Conservation (phyloP, 2,888 invertebrate species). For the Herminia tarsipennalis region DNA sequence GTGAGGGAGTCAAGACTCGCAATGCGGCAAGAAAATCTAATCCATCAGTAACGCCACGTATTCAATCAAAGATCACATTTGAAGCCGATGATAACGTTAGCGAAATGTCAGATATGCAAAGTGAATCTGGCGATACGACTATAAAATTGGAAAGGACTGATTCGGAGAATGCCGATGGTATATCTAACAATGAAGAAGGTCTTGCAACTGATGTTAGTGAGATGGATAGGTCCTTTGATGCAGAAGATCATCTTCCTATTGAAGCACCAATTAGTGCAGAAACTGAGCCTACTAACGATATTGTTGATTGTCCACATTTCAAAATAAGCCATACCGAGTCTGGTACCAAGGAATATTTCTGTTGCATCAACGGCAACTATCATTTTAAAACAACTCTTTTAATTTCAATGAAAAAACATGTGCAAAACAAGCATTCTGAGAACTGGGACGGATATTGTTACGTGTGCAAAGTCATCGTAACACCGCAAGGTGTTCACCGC, state of each 20-base stretch:
- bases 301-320: conserved; percentile 66
- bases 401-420: conserved; percentile 78
- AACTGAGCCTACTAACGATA: conserved; percentile 37
- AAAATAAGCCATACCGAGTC: conserved; percentile 58
- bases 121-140: conserved; percentile 21
- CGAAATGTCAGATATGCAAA: conserved; percentile 26
- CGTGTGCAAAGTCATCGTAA: conserved; percentile 78
- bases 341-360: conserved; percentile 71
- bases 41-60: conserved; percentile 16
- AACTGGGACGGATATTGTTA: conserved; percentile 85
- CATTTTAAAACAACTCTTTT: conserved; percentile 73
- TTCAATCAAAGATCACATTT: conserved; percentile 69
- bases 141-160: conserved; percentile 35
- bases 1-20: conserved; percentile 6
- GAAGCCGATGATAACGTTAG: conserved; percentile 58
- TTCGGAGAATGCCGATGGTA: conserved; percentile 27
- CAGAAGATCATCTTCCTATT: conserved; percentile 10
- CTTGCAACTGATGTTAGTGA: conserved; percentile 10
- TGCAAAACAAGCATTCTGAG: conserved; percentile 70
- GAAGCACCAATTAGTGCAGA: conserved; percentile 3
- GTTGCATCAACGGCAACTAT: conserved; percentile 68
- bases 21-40: conserved; percentile 1
- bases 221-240: conserved; percentile 1
- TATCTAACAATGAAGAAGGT: conserved; percentile 19
- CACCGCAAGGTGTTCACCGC: conserved; percentile 63